These are phyloP conservation scores for Stenolophus ochropezus DNA, from an alignment of 2,888 invertebrate species.

Conservation along the genomic window DNA sequence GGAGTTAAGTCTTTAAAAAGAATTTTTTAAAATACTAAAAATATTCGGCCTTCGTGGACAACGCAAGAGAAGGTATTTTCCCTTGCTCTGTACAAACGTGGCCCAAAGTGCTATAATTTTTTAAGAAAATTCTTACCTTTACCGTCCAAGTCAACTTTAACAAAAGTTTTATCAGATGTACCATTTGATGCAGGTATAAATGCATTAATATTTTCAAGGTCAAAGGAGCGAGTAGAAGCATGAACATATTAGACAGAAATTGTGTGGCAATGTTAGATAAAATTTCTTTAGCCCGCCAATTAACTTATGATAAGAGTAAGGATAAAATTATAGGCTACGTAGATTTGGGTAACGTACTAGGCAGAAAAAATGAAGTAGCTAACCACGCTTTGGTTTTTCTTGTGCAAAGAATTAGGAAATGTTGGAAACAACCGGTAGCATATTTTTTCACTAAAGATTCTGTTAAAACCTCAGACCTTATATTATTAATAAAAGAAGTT, in stretches of 20 bases:
- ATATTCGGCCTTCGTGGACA: conserved; percentile 18
- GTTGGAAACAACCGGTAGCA: no score
- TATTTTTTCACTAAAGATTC: background rate
- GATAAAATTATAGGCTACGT: conserved; percentile 20
- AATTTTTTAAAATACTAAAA: background rate
- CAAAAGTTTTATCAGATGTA: background rate
- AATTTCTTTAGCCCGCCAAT: background rate
- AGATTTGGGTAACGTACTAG: conserved; percentile 1
- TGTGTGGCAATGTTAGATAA: background rate
- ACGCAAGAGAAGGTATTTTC: conserved; percentile 17
- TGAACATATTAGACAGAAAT: background rate
- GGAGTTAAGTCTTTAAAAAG: background rate
- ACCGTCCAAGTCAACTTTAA: conserved; percentile 23
- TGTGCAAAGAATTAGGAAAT: no score
- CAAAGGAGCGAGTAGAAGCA: background rate
- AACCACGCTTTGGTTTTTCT: conserved; percentile 22
- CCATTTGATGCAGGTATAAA: conserved; percentile 24
- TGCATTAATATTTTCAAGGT: conserved; percentile 1
- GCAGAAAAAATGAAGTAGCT: conserved; percentile 30
- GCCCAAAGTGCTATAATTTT: conserved; percentile 38
- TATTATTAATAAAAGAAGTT: background rate
- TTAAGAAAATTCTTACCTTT: conserved; percentile 27
- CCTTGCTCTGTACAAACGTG: conserved; percentile 20
- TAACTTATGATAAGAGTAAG: background rate
- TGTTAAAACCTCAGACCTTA: background rate